phyloP scores from a whole-genome alignment of 2,888 invertebrate genomes.

The Lasioglossum morio region DNA sequence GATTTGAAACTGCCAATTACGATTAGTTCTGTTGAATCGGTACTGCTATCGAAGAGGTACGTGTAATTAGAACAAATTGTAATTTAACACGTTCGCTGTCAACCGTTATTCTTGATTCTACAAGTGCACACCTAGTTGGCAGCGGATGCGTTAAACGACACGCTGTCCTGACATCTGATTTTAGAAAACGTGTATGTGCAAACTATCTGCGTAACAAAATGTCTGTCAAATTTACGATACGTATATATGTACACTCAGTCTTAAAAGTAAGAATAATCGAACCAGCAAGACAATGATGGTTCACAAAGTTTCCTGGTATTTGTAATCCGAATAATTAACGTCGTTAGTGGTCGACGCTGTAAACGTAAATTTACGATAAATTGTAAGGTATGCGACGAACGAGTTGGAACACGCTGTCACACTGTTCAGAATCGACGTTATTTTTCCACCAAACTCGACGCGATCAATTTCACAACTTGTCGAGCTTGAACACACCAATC shows the following conservation, averaged over 20 bases:
- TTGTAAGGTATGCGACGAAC: not conserved
- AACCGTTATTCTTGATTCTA: not conserved
- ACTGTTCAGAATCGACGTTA: not conserved
- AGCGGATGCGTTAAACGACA: not conserved
- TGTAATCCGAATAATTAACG: not conserved
- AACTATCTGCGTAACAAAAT: not conserved
- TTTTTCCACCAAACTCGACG: not conserved
- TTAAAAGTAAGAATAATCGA: not conserved
- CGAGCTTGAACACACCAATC: not conserved
- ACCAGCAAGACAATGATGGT: not conserved
- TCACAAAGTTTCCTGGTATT: not conserved
- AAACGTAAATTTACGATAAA: constrained; percentile 1
- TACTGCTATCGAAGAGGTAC: not conserved
- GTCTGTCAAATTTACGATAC: not conserved
- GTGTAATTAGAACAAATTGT: not conserved
- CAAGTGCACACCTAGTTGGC: not conserved
- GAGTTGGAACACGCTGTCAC: not conserved
- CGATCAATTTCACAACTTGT: not conserved
- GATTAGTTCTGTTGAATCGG: not conserved
- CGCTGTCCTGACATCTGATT: not conserved
- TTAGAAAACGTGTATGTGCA: not conserved
- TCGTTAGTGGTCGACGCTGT: not conserved
- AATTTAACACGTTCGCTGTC: not conserved
- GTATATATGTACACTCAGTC: not conserved
- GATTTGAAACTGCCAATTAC: not conserved